Base-by-base conservation (phyloP, 2,113 vertebrate species). In the Cyprinodon variegatus region DNA sequence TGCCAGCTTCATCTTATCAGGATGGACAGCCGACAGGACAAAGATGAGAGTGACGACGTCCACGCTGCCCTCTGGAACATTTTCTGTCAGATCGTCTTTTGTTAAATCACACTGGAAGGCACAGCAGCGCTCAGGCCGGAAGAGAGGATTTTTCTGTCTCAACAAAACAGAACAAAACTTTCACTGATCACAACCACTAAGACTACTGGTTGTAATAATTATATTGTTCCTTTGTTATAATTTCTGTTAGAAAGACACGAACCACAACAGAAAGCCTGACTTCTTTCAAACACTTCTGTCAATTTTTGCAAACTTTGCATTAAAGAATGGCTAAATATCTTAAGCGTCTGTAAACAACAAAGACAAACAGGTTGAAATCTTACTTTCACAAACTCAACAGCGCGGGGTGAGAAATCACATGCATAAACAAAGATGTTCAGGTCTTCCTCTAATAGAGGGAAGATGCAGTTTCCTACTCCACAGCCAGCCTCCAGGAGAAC, bases 41-140 rank as follows among this genome's bases (percentile, higher is more conserved):
- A 99, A 99, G 92, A 99, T 96, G 77, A 99, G 92, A 0, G 90
- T 96, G 76, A 93, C 94, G 1, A 95, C 94, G 81, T 99, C 96
- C 77, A 99, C 95, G 0, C 95, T 95, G 50, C 91, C 93, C 63
- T 91, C 89, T 0, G 95, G 94, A 4, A 99, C 79, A 1, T 94
- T 93, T 41, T 93, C 86, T 40, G 91, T 87, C 79, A 99, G 94
- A 74, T 97, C 94, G 40, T 97, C 97, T 91, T 90, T 94, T 4
- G 98, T 99, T 68, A 99, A 93, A 80, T 99, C 98, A 83, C 98
- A 99, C 85, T 97, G 96, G 94, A 99, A 99, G 7, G 90, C 97
- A 79, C 92, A 91, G 90, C 98, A 99, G 72, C 95, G 95, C 74
- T 95, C 91, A 0, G 93, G 4, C 73, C 83, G 81, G 85, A 96